A percentile compares a stretch with the other conserved stretches of the same genome.
These are phyloP conservation scores for Sylvia atricapilla DNA, from an alignment of 2,113 vertebrate species.

Conservation along the genomic window DNA sequence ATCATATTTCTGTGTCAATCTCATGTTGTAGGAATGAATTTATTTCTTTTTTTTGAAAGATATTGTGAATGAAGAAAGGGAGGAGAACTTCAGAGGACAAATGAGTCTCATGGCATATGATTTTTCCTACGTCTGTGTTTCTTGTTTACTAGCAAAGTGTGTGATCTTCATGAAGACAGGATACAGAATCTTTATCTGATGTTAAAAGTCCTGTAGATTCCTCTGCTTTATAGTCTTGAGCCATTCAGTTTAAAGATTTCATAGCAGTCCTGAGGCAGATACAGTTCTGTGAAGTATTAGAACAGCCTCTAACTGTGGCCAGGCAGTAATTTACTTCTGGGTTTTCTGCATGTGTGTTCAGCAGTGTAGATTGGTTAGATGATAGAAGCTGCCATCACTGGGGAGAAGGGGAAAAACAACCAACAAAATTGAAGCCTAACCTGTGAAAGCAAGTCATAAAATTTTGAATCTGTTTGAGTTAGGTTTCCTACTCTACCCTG, in stretches of 20 bases:
- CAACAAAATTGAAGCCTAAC: background rate
- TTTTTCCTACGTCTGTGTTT: background rate
- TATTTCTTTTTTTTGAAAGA: background rate
- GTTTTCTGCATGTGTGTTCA: background rate
- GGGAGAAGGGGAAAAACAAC: background rate
- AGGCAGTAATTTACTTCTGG: background rate
- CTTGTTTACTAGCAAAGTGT: background rate
- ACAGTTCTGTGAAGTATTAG: background rate
- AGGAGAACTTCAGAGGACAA: background rate
- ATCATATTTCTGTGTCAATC: background rate
- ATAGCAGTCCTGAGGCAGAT: background rate
- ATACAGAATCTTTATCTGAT: background rate
- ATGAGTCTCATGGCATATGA: background rate
- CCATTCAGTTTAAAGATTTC: background rate
- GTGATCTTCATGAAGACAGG: background rate
- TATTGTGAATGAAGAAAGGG: background rate
- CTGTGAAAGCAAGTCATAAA: background rate
- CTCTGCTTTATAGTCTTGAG: background rate
- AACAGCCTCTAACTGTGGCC: background rate
- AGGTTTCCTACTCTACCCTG: background rate
- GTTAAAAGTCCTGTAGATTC: background rate
- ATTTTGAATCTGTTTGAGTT: background rate
- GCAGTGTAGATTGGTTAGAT: background rate
- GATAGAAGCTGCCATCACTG: background rate
- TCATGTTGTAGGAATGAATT: background rate